phyloP scores from a whole-genome alignment of 2,113 vertebrate genomes.

The Castor canadensis region DNA sequence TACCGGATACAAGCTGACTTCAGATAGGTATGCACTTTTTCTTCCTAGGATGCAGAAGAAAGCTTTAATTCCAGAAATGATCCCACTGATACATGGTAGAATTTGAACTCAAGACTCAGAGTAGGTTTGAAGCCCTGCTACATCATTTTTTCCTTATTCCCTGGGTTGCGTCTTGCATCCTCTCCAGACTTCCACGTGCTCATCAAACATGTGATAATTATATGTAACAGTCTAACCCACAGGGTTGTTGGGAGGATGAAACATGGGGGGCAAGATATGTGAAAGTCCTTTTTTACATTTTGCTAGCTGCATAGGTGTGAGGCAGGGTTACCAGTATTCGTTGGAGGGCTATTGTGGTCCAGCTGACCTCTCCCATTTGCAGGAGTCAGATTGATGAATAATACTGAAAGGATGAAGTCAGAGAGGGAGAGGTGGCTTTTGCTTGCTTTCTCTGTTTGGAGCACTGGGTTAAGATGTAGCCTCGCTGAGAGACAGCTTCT shows the following conservation, averaged over 20 bases:
- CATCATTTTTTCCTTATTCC: neutral
- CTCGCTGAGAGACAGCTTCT: neutral
- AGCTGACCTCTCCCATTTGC: neutral
- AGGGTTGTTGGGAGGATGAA: neutral
- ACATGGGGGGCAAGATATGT: accelerated
- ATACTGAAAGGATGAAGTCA: neutral
- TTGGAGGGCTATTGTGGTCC: neutral
- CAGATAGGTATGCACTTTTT: neutral
- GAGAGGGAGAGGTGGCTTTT: neutral
- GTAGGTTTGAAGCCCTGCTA: neutral
- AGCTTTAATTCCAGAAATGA: neutral
- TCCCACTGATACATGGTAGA: neutral
- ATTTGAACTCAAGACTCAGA: neutral
- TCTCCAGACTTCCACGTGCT: neutral
- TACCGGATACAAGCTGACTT: neutral
- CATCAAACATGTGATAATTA: neutral
- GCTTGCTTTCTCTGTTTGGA: neutral
- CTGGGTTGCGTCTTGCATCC: neutral
- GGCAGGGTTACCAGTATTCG: neutral
- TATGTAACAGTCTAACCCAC: neutral
- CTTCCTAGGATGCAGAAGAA: neutral
- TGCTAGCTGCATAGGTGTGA: neutral
- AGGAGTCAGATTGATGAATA: neutral
- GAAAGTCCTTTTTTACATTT: neutral
- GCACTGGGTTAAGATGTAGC: neutral